These are phyloP conservation scores for Lepidostoma basale DNA, from an alignment of 1,140 invertebrate genomes.

Conservation along the genomic window DNA sequence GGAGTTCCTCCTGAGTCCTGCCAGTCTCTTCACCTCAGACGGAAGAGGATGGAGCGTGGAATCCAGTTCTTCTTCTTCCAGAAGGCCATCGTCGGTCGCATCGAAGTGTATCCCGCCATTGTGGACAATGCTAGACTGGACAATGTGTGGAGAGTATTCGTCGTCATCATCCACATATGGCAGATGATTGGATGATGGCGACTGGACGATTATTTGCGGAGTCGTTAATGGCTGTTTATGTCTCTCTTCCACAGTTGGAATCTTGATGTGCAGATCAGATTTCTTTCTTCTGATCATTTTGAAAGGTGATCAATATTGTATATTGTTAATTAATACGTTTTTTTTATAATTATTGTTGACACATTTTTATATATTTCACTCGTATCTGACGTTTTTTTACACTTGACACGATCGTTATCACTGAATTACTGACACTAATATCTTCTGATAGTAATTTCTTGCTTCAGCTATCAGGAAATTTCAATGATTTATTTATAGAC, in stretches of 20 bases:
- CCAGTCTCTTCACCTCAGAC: conserved; percentile 46
- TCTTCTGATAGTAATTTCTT: neutral
- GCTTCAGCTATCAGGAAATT: neutral
- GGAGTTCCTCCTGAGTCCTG: conserved; percentile 54
- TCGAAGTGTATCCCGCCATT: neutral
- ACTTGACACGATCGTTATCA: neutral
- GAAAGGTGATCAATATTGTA: too few relatives aligned
- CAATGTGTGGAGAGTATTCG: neutral
- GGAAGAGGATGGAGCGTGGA: conserved; percentile 28
- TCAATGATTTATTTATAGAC: too few relatives aligned
- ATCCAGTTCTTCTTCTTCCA: conserved; percentile 28
- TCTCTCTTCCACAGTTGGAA: conserved; percentile 18
- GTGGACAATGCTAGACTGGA: neutral
- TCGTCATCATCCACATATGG: conserved; percentile 33
- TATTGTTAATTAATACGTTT: too few relatives aligned
- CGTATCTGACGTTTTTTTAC: too few relatives aligned
- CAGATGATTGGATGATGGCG: conserved; percentile 31
- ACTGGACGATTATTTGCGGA: conserved; percentile 39
- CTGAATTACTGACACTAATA: neutral
- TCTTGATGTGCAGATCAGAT: conserved; percentile 31
- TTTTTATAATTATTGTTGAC: too few relatives aligned
- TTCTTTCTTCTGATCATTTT: conserved; percentile 34
- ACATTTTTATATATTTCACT: too few relatives aligned
- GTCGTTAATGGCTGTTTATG: conserved; percentile 12
- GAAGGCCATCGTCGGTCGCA: neutral